Base-by-base conservation (phyloP, 2,113 vertebrate genomes). In the Psittacus erithacus region DNA sequence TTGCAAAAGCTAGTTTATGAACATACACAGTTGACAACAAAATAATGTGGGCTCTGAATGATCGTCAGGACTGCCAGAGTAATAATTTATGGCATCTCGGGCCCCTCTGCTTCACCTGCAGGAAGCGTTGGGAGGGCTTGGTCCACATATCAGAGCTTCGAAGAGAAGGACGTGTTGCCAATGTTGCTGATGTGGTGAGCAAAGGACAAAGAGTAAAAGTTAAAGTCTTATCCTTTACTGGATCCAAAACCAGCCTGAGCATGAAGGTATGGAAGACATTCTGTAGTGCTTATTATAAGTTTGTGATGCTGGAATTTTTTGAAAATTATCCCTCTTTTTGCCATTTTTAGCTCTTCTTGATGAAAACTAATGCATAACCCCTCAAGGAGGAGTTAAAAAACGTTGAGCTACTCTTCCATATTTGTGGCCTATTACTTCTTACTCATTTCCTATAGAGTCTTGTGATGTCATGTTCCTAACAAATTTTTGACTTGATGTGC, bases 161-260 rank as follows among this genome's bases (percentile, higher is more conserved):
- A 17, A 96, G 99, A 68, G 99, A 99, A 80, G 99, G 99, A 11
- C 98, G 99, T 1, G 99, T 99, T 62, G 99, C 99, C 76, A 99
- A 99, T 2, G 99, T 99, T 67, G 99, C 99, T 0, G 99, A 99
- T 53, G 99, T 99, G 13, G 99, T 99, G 92, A 99, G 98, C 97
- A 99, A 99, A 98, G 99, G 99, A 57, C 99, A 99, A 89, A 98
- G 99, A 94, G 99, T 99, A 31, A 99, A 99, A 92, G 97, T 99
- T 92, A 99, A 99, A 96, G 99, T 99, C 33, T 97, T 99, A 7
- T 99, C 99, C 8, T 99, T 99, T 94, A 99, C 99, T 14, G 99
- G 99, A 75, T 99, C 99, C 44, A 99, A 99, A 97, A 99, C 99
- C 92, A 99, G 99, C 93, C 97, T 99, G 77, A 99, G 99, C 95